Evolutionary conservation across 2,797 vertebrate genomes (phyloP).

Genomic region (Tragopan temminckii): DNA sequence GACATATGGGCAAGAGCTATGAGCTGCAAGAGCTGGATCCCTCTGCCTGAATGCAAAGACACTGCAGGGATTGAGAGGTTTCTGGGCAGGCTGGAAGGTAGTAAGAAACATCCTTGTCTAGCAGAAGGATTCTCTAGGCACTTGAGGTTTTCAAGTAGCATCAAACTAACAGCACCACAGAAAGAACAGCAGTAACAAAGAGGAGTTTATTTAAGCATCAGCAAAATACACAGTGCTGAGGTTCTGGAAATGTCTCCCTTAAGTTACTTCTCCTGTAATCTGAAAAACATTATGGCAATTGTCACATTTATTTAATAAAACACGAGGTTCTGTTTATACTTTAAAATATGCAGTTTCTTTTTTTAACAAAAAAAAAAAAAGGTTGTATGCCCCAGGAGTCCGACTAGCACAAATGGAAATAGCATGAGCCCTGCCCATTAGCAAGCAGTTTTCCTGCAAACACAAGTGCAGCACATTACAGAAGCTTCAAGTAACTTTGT

Average conservation of each 20-base stretch:
- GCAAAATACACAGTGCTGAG: slow-evolving; percentile 56
- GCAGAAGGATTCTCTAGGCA: slow-evolving; percentile 37
- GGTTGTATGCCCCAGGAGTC: background rate
- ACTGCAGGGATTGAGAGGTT: background rate
- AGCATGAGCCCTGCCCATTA: slow-evolving; percentile 26
- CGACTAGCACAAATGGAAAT: slow-evolving; percentile 49
- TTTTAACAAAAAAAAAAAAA: background rate
- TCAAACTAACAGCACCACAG: slow-evolving; percentile 41
- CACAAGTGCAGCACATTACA: background rate
- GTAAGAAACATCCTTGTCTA: slow-evolving; percentile 34
- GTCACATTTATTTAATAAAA: slow-evolving; percentile 75
- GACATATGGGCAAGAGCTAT: background rate
- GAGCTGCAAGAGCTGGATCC: background rate
- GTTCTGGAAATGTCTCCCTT: slow-evolving; percentile 39
- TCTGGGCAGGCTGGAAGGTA: slow-evolving; percentile 18
- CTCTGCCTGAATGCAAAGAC: background rate
- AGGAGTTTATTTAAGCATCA: slow-evolving; percentile 65
- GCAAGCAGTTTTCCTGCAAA: slow-evolving; percentile 7
- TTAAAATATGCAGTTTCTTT: slow-evolving; percentile 27
- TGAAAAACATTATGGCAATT: slow-evolving; percentile 55
- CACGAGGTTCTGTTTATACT: slow-evolving; percentile 59
- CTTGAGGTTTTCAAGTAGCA: slow-evolving; percentile 39
- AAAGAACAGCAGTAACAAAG: slow-evolving; percentile 47
- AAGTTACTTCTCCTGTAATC: slow-evolving; percentile 42
- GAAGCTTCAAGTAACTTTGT: background rate